Evolutionary conservation across 1,140 invertebrate genomes (phyloP).

Genomic region (Drosophila parvula): DNA sequence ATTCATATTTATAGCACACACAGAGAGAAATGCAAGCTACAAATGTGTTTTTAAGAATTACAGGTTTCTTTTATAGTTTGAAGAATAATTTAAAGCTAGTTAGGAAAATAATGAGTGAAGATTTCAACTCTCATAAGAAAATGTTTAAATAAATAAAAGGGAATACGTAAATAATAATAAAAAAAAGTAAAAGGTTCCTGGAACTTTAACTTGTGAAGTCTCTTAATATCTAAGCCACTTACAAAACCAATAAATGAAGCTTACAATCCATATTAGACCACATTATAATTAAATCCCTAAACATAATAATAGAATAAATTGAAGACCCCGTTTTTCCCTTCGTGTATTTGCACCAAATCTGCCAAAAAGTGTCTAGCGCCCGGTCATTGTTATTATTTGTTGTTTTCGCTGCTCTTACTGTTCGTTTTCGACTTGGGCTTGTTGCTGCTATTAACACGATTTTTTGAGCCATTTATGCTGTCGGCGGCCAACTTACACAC

Average conservation of each 20-base stretch:
- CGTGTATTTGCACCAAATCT: constrained; percentile 67
- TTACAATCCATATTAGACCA: no score
- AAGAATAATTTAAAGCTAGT: neutral
- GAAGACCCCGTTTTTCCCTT: neutral
- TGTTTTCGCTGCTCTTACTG: constrained; percentile 24
- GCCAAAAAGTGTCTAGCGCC: constrained; percentile 31
- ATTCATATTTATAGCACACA: constrained; percentile 35
- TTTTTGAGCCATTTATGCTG: constrained; percentile 65
- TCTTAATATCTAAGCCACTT: no score
- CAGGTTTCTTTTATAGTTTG: neutral
- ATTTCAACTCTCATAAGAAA: no score
- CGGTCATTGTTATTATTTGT: constrained; percentile 48
- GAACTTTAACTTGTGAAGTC: no score
- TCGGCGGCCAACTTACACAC: constrained; percentile 33
- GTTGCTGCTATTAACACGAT: constrained; percentile 71
- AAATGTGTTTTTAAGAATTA: neutral
- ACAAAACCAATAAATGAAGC: neutral
- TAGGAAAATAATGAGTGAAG: neutral
- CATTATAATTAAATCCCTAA: neutral
- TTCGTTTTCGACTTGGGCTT: constrained; percentile 48
- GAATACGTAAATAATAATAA: no score
- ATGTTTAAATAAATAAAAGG: neutral
- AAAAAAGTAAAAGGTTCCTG: no score
- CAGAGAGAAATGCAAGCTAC: constrained; percentile 4
- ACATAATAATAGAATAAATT: neutral